These are phyloP conservation scores for Drosophila peninsularis DNA, from an alignment of 2,888 invertebrate genomes.

Conservation along the genomic window DNA sequence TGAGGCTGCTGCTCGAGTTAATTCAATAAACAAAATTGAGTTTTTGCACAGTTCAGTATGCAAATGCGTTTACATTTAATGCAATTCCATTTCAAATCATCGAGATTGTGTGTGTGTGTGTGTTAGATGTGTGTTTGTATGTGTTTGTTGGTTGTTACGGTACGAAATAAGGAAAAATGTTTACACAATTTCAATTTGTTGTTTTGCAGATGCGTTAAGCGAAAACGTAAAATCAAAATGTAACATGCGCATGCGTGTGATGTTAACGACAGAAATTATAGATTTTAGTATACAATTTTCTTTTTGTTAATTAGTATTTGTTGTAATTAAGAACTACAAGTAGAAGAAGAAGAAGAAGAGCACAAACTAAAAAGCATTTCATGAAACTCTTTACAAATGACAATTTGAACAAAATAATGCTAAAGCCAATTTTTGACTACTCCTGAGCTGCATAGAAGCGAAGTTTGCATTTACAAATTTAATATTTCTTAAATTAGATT, in stretches of 20 bases:
- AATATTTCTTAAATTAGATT: neutral
- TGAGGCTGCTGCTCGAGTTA: slow-evolving; percentile 14
- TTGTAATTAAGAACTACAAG: slow-evolving; percentile 61
- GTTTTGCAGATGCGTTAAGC: slow-evolving; percentile 66
- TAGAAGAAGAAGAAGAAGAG: slow-evolving; percentile 27
- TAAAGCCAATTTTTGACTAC: slow-evolving; percentile 51
- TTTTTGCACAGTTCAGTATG: slow-evolving; percentile 51
- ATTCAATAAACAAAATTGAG: slow-evolving; percentile 13
- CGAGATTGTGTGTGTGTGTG: slow-evolving; percentile 21
- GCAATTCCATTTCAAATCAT: slow-evolving; percentile 46
- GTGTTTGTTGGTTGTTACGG: slow-evolving; percentile 29
- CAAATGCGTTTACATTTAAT: slow-evolving; percentile 37
- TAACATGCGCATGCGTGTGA: slow-evolving; percentile 85
- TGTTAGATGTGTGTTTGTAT: slow-evolving; percentile 24
- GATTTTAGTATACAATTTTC: slow-evolving; percentile 80
- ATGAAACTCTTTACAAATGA: slow-evolving; percentile 26
- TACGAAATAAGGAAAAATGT: slow-evolving; percentile 50
- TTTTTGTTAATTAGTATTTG: slow-evolving; percentile 74
- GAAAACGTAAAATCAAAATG: slow-evolving; percentile 71
- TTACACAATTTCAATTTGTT: slow-evolving; percentile 39
- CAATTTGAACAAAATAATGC: slow-evolving; percentile 3
- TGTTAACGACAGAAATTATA: slow-evolving; percentile 85
- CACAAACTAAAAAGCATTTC: slow-evolving; percentile 65
- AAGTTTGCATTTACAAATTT: neutral
- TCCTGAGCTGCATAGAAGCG: slow-evolving; percentile 9